Base-by-base conservation (phyloP, 2,888 invertebrate species). In the Melinaea menophilus region DNA sequence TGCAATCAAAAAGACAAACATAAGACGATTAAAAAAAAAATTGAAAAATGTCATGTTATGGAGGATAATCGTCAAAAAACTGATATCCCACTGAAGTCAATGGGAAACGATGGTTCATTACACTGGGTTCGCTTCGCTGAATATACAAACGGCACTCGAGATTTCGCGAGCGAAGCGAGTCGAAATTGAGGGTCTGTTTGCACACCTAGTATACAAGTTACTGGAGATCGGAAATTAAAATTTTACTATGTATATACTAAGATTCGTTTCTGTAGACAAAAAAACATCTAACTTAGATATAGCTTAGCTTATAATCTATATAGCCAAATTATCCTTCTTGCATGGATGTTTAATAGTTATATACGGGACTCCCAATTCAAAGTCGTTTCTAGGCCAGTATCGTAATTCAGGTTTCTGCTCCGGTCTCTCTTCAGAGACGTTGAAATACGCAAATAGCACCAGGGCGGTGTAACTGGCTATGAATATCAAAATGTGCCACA, bases 401-500 rank as follows among this genome's bases (percentile, higher is more conserved):
- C 88, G 93, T 31, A 96, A 85, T 62, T 93, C 86, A 0, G 95
- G 94, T 60, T 92, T 92, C 70, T 93, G 93, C 61, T 95, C 93
- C 1, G 95, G 95, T 65, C 92, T 90, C 75, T 95, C 95, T 58
- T 94, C 93, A 61, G 92, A 90, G 0, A 95, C 95, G 73, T 94
- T 94, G 79, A 96, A 95, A 79, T 95, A 96, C 0, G 96, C 95
- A 76, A 94, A 95, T 0, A 96, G 90, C 5, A 96, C 95, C 22
- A 95, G 91, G 12, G 94, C 93, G 4, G 95, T 94, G 74, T 96
- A 96, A 45, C 94, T 93, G 0, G 95, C 94, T 58, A 96, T 94
- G 75, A 95, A 95, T 71, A 95, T 95, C 60, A 96, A 93, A 12
- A 96, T 86, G 80, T 96, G 96, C 96, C 96, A 96, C 22, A 95